These are phyloP conservation scores for Melozone crissalis DNA, from an alignment of 2,113 vertebrate species.

Conservation along the genomic window DNA sequence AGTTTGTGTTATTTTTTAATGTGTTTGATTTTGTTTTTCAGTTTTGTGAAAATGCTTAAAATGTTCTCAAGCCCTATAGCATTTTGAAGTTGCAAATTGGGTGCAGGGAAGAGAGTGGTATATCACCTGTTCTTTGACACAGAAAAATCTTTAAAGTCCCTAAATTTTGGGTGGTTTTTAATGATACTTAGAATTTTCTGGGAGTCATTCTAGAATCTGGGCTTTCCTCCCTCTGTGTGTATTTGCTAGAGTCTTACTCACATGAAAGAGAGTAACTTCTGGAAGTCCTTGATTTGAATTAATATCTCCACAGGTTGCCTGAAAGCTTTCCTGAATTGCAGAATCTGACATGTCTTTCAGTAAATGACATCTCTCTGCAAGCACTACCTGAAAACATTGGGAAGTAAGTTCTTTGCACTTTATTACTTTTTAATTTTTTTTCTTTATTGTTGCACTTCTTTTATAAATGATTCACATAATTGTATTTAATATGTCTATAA, in stretches of 20 bases:
- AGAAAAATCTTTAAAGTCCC: neutral
- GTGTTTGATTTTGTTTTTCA: neutral
- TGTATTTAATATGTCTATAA: neutral
- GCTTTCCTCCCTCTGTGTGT: neutral
- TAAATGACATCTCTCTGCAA: constrained; percentile 98
- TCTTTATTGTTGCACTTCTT: neutral
- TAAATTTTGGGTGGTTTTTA: neutral
- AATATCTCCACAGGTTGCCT: constrained; percentile 83
- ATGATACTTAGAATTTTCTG: neutral
- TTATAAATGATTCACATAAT: neutral
- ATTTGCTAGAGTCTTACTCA: neutral
- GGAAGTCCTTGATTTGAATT: constrained; percentile 34
- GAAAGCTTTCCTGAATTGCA: constrained; percentile 93
- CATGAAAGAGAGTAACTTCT: neutral
- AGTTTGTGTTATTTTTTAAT: accelerated
- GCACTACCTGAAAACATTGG: constrained; percentile 96
- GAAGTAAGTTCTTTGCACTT: constrained; percentile 85
- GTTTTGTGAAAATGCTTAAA: neutral
- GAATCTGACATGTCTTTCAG: constrained; percentile 95
- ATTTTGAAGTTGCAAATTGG: neutral
- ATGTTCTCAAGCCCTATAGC: neutral
- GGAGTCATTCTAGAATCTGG: neutral
- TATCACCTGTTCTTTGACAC: neutral
- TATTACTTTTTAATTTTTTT: neutral
- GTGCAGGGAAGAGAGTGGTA: neutral